Evolutionary conservation across 2,888 invertebrate species (phyloP), one percentile per base, ranked within the genome.

Genomic region (Cantharis rufa): DNA sequence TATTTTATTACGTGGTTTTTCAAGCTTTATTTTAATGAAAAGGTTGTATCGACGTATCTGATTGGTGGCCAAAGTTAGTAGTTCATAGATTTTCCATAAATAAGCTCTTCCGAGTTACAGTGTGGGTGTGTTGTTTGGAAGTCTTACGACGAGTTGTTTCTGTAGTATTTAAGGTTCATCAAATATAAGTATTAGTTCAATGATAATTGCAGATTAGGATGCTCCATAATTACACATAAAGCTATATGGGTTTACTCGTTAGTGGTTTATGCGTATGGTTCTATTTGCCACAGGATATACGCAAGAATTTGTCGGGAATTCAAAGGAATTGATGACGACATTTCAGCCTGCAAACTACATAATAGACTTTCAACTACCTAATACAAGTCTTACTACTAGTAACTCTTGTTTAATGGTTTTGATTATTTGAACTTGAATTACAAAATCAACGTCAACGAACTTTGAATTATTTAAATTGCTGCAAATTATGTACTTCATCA

Each of bases 251-350:
- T 63, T 13, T 24, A 15, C 62, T 71, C 62, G 71, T 71, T 71
- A 71, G 71, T 13, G 28, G 11, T 48, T 70, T 28, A 70, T 32
- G 48, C n/a, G 61, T 16, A 48, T 7, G 28, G 62, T 71, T 71
- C 27, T 24, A 13, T 71, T 13, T 62, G n/a, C 16, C 63, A 27
- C 28, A 71, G 71, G 71, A 71, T 63, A 63, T 71, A 62, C 71
- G 71, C 63, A 71, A 62, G 63, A 28, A 71, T 71, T 71, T 10
- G 71, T 24, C 21, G 18, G n/a, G 62, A 63, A 71, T 71, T 71
- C 71, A 71, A 71, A 64, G 64, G 15, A 63, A 62, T 71, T 71
- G 71, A 28, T 63, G 62, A 24, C 16, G 48, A 48, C 62, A 27
- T 71, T 71, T 66, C 9, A 66, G 63, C 62, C 62, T 16, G 62